phyloP scores from a whole-genome alignment of 2,113 vertebrate genomes.

The human (Homo sapiens) region DNA sequence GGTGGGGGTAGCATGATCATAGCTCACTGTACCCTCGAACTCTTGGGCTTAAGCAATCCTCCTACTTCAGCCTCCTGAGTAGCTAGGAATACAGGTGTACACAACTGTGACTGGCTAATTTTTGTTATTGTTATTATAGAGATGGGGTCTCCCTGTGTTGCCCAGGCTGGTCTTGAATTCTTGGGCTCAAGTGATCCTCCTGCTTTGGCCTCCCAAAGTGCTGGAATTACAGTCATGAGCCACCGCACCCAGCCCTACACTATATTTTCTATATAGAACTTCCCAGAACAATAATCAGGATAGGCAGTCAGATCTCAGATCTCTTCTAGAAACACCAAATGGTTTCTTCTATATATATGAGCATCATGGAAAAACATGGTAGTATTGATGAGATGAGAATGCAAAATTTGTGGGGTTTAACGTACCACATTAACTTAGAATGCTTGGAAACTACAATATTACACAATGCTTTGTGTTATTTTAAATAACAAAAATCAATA shows the following conservation, averaged over 20 bases:
- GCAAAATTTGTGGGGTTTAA: not conserved
- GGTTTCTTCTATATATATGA: not conserved
- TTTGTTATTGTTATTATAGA: not conserved
- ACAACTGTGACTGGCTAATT: not conserved
- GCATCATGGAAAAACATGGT: not conserved
- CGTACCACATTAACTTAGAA: slow-evolving; percentile 37
- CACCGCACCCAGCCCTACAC: not conserved
- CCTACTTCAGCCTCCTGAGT: not conserved
- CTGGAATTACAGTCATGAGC: not conserved
- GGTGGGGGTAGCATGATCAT: not conserved
- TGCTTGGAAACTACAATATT: not conserved
- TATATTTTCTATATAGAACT: not conserved
- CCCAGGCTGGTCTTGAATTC: not conserved
- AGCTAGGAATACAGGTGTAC: not conserved
- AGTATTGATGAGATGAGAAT: not conserved
- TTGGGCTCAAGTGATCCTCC: not conserved
- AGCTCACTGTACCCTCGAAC: not conserved
- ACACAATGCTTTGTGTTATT: not conserved
- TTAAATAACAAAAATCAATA: slow-evolving; percentile 18
- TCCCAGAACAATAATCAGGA: not conserved
- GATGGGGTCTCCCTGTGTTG: not conserved
- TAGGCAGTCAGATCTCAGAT: not conserved
- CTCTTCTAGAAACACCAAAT: not conserved
- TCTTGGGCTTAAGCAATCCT: not conserved
- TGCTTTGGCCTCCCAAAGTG: not conserved